Percentiles rank a stretch among this genome's conserved stretches.
Conservation (phyloP, 2,797 vertebrate genomes). For the Myiothlypis coronata region DNA sequence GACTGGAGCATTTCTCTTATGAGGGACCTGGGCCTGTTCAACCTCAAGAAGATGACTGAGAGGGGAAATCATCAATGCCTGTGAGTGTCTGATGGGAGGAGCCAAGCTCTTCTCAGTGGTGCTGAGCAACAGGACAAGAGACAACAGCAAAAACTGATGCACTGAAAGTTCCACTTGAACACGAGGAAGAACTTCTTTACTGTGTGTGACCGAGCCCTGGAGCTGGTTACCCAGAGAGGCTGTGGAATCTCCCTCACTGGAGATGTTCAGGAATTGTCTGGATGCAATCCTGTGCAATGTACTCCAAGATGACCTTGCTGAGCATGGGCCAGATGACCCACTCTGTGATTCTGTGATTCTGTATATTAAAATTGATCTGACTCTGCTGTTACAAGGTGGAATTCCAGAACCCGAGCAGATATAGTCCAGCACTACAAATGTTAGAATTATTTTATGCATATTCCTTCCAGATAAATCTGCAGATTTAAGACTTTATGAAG, state of each 20-base stretch:
- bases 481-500: neutral
- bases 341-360: neutral
- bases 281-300: neutral
- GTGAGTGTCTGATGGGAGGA: neutral
- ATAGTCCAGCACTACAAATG: neutral
- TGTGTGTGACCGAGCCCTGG: fast-evolving
- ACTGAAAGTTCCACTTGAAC: neutral
- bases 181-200: neutral
- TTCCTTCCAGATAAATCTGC: neutral
- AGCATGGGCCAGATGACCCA: neutral
- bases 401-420: neutral
- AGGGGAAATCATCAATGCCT: neutral
- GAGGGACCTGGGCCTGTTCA: neutral
- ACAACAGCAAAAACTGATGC: neutral
- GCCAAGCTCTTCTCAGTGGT: neutral
- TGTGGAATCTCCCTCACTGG: neutral
- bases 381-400: neutral
- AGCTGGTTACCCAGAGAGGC: neutral
- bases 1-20: neutral
- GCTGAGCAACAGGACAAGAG: neutral
- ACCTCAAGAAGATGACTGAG: neutral
- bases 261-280: neutral
- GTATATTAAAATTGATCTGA: neutral
- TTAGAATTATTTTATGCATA: neutral
- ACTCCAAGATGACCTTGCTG: neutral